Conservation (phyloP, 2,888 invertebrate genomes). For the Elysia crispata region DNA sequence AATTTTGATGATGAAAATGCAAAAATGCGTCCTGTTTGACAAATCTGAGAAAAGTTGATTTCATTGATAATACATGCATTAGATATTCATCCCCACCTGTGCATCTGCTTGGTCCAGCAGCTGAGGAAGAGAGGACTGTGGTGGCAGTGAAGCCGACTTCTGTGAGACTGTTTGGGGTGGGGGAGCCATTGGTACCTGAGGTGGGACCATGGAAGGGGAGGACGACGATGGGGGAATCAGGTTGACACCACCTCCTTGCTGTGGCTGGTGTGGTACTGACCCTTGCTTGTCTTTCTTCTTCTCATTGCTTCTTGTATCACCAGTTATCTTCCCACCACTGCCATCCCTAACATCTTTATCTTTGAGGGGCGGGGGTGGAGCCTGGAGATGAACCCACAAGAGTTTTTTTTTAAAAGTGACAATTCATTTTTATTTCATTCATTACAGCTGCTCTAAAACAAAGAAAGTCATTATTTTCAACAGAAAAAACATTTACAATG, state of each 20-base stretch:
- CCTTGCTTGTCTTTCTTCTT: constrained; percentile 66
- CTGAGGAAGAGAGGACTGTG: constrained; percentile 22
- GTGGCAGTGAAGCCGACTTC: constrained; percentile 29
- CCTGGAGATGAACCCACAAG: constrained; percentile 37
- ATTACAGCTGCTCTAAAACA: too few relatives aligned
- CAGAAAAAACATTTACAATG: too few relatives aligned
- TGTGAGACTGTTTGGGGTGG: constrained; percentile 32
- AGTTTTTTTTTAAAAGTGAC: too few relatives aligned
- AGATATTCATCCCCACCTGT: constrained; percentile 20
- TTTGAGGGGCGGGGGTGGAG: constrained; percentile 45
- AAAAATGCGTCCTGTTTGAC: too few relatives aligned
- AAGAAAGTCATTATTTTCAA: too few relatives aligned
- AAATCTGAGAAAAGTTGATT: too few relatives aligned
- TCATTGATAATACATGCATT: too few relatives aligned
- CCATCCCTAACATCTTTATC: constrained; percentile 40
- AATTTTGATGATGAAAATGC: too few relatives aligned
- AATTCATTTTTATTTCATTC: too few relatives aligned
- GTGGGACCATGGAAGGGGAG: constrained; percentile 5
- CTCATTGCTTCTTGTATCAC: constrained; percentile 57
- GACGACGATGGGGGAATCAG: background rate
- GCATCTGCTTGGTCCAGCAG: constrained; percentile 20
- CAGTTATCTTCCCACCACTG: background rate
- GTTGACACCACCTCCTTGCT: constrained; percentile 18
- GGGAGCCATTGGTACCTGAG: background rate
- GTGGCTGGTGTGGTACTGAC: constrained; percentile 53